Base-by-base conservation (phyloP, 2,888 invertebrate species). In the Epirrita christyi region DNA sequence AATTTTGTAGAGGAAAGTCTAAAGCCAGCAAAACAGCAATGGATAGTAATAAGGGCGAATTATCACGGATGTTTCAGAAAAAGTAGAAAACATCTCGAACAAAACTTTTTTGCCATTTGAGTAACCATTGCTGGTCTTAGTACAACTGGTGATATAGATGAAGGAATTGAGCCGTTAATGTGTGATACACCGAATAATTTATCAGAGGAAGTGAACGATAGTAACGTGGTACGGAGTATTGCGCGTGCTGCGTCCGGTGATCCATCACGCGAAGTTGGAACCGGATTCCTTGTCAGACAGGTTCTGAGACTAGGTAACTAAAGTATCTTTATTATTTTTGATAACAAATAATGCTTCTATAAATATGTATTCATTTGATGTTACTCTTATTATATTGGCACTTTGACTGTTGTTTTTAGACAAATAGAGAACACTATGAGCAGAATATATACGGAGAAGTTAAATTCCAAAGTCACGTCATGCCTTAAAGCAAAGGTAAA, bases 221-320 rank as follows among this genome's bases (percentile, higher is more conserved):
- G 59, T 71, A 40, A 49, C 13, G 60, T 70, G 61, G 81, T 85
- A 68, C 62, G 48, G 29, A 61, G 71, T 61, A 66, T 72, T 67
- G 76, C 79, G 84, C 82, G 83, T 83, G 81, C 82, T 80, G 77
- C 81, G 82, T 71, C 75, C 82, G 83, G 81, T 85, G 83, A 90
- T 89, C 85, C 89, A 88, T 90, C 91, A 90, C 86, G 87, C 85
- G 75, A 88, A 88, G 76, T 79, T 70, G 63, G 70, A 90, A 90
- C 90, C 91, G 90, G 89, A 87, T 87, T 78, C 70, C 58, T 66
- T 67, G 46, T 51, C 54, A 78, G 82, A 81, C 83, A 73, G 75
- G 85, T 82, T 82, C 66, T 64, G 71, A 77, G 75, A 76, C 76
- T 54, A n/a, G n/a, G n/a, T n/a, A 60, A 55, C 78, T 77, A 73